phyloP scores from a whole-genome alignment of 1,140 invertebrate genomes.

The Lutraria rhynchaena region DNA sequence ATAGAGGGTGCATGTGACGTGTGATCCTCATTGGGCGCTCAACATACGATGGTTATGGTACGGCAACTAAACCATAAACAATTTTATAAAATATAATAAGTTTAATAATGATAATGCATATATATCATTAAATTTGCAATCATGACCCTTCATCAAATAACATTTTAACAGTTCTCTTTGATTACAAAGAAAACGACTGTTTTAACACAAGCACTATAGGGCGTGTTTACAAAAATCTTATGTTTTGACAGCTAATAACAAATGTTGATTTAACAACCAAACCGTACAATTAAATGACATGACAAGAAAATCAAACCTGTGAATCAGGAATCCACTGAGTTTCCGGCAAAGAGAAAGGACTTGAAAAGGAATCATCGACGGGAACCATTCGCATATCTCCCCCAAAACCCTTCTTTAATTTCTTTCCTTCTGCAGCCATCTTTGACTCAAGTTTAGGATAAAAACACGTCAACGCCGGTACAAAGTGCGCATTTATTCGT shows the following conservation, averaged over 20 bases:
- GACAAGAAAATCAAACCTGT: conserved; percentile 5
- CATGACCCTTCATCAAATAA: too few relatives aligned
- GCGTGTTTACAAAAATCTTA: too few relatives aligned
- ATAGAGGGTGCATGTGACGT: conserved; percentile 5
- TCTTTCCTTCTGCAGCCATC: conserved; percentile 49
- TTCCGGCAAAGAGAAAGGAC: conserved; percentile 47
- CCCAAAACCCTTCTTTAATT: conserved; percentile 36
- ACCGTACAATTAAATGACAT: not conserved
- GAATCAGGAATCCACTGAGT: conserved; percentile 44
- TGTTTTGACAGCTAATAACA: too few relatives aligned
- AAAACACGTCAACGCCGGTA: not conserved
- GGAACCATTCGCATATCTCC: conserved; percentile 53
- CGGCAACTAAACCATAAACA: not conserved
- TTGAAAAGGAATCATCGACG: conserved; percentile 30
- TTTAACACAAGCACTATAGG: too few relatives aligned
- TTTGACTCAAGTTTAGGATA: not conserved
- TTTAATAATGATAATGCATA: too few relatives aligned
- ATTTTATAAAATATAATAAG: conserved; percentile 6
- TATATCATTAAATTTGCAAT: too few relatives aligned
- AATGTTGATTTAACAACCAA: too few relatives aligned
- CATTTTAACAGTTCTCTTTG: too few relatives aligned
- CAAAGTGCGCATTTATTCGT: too few relatives aligned
- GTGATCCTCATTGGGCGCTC: conserved; percentile 16
- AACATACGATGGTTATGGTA: conserved; percentile 15
- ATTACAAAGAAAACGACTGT: too few relatives aligned